Conservation (phyloP, 2,797 vertebrate genomes). For the Arnoldichthys spilopterus region DNA sequence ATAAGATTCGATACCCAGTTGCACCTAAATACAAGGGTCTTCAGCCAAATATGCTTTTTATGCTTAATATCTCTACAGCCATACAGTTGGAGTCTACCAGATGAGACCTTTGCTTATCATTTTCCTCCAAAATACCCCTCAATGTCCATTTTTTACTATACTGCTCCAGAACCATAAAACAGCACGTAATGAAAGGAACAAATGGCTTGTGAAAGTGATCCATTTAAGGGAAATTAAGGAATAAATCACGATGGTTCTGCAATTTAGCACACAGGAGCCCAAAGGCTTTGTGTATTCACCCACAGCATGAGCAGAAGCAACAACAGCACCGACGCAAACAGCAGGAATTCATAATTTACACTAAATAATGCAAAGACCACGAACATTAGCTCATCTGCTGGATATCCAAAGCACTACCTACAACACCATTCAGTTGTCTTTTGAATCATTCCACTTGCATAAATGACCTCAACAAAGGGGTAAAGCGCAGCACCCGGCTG, state of each 20-base stretch:
- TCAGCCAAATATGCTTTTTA: not conserved
- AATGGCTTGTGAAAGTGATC: constrained; percentile 3
- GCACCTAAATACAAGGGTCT: not conserved
- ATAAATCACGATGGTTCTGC: not conserved
- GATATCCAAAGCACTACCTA: not conserved
- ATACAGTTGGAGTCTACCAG: not conserved
- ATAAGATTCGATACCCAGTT: constrained; percentile 3
- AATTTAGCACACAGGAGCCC: constrained; percentile 18
- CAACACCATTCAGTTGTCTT: not conserved
- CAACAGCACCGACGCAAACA: constrained; percentile 16
- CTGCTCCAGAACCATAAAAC: not conserved
- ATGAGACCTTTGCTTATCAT: not conserved
- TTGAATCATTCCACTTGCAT: constrained; percentile 5
- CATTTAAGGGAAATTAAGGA: constrained; percentile 6
- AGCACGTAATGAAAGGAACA: not conserved
- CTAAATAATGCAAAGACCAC: constrained; percentile 31
- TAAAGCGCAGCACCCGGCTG: not conserved
- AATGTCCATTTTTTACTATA: not conserved
- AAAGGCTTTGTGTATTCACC: not conserved
- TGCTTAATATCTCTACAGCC: not conserved
- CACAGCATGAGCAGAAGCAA: constrained; percentile 10
- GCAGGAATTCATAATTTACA: constrained; percentile 39
- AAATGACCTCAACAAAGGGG: constrained; percentile 1
- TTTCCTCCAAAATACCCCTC: not conserved
- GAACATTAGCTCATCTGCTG: constrained; percentile 13